These are phyloP conservation scores for Drosophila cardini DNA, from an alignment of 1,140 invertebrate genomes.

Conservation along the genomic window DNA sequence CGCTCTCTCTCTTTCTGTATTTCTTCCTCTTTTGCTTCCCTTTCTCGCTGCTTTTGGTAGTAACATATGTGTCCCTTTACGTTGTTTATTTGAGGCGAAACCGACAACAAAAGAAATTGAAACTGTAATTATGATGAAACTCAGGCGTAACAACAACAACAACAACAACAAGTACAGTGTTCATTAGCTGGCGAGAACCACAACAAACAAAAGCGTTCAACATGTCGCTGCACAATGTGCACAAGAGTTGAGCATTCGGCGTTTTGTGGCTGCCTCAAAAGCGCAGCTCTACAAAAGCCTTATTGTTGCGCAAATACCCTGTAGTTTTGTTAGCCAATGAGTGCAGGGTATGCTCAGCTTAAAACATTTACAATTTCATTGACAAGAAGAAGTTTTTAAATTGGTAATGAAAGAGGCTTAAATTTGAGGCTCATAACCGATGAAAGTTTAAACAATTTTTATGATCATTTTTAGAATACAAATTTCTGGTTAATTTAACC, in stretches of 20 bases:
- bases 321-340: background rate
- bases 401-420: too few species aligned
- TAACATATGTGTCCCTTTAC: conserved; percentile 28
- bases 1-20: too few species aligned
- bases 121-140: conserved; percentile 69
- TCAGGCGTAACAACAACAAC: conserved; percentile 34
- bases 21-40: background rate
- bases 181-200: conserved; percentile 1
- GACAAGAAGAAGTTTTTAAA: too few species aligned
- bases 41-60: background rate
- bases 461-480: too few species aligned
- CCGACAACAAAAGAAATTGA: conserved; percentile 59
- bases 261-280: background rate
- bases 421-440: too few species aligned
- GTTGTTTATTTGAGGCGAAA: conserved; percentile 31
- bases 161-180: conserved; percentile 22
- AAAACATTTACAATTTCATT: too few species aligned
- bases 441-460: too few species aligned
- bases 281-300: background rate
- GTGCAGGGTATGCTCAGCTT: too few species aligned
- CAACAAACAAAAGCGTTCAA: conserved; percentile 26
- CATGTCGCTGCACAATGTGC: conserved; percentile 9
- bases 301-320: background rate
- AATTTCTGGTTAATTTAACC: too few species aligned
- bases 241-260: background rate